Conservation (phyloP, 2,797 vertebrate genomes). For the Etheostoma nigrum region DNA sequence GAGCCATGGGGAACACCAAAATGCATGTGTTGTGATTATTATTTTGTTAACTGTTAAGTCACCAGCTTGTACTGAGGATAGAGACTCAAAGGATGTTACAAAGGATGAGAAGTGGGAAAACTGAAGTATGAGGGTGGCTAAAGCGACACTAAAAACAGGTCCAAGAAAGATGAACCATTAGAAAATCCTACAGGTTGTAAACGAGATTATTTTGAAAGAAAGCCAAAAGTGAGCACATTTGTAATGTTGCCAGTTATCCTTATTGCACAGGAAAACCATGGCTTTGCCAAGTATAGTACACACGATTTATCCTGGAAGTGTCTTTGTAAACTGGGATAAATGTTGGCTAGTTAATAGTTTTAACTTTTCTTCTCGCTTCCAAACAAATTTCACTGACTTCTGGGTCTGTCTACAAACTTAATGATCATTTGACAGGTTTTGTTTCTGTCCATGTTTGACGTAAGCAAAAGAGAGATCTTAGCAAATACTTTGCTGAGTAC, state of each 20-base stretch:
- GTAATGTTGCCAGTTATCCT: no score
- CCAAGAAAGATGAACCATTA: not conserved
- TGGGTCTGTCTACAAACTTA: not conserved
- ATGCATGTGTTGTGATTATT: not conserved
- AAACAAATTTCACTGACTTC: no score
- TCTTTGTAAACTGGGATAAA: not conserved
- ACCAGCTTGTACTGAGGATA: not conserved
- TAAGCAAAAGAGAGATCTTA: not conserved
- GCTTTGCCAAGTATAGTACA: not conserved
- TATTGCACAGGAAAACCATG: not conserved
- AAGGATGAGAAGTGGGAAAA: no score
- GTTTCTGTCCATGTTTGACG: not conserved
- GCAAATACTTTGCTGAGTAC: not conserved
- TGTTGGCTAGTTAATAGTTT: not conserved
- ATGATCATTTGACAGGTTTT: not conserved
- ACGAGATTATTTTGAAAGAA: not conserved
- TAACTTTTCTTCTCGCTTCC: not conserved
- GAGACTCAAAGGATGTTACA: no score
- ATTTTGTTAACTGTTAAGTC: not conserved
- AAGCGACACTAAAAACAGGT: not conserved
- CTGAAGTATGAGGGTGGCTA: not conserved
- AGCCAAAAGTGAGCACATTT: no score
- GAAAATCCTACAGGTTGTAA: not conserved
- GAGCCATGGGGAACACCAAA: conserved; percentile 37
- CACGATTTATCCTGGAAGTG: not conserved